Conservation (phyloP, 1,140 invertebrate genomes). For the Frieseomelitta varia region DNA sequence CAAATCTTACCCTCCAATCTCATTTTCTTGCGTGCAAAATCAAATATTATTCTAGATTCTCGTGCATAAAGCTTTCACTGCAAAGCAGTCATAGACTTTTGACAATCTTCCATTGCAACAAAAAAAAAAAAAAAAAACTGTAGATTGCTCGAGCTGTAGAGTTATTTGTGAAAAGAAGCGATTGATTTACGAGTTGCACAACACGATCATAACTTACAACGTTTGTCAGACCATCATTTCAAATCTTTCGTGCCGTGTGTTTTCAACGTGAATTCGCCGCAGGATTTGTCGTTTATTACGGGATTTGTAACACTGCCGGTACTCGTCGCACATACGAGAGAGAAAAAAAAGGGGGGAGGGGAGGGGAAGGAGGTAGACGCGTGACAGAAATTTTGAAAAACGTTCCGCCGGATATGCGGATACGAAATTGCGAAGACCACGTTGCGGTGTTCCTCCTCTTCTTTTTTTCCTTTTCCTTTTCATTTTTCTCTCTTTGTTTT, state of each 20-base stretch:
- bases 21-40: no score
- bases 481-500: neutral
- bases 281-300: neutral
- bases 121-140: no score
- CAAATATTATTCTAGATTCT: no score
- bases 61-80: no score
- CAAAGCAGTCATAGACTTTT: no score
- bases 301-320: neutral
- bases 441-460: neutral
- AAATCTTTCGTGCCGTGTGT: neutral
- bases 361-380: neutral
- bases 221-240: neutral
- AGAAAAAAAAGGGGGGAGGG: no score
- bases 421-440: neutral
- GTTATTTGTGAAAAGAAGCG: neutral
- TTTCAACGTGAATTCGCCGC: neutral
- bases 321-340: neutral
- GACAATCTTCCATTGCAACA: no score
- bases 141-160: no score
- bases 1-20: no score
- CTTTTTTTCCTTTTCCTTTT: neutral
- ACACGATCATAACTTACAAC: neutral
- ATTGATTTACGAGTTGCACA: neutral
- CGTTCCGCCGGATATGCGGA: neutral
- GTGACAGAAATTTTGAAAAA: constrained; percentile 15